Conservation (phyloP, 2,113 vertebrate species). For the Arizona elegans region DNA sequence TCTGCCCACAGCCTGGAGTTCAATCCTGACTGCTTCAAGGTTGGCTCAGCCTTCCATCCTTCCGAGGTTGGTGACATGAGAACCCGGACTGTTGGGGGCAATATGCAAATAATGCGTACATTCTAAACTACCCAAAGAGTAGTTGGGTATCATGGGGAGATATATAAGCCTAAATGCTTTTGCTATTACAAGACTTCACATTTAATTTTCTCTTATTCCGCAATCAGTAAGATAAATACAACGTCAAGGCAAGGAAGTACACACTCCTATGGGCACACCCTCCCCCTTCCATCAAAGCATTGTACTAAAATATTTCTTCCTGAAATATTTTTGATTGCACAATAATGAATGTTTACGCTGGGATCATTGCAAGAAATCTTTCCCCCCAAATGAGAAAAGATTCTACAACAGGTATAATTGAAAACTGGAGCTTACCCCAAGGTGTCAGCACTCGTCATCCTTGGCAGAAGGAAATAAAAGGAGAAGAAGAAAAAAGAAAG, state of each 20-base stretch:
- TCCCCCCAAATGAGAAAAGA: slow-evolving; percentile 54
- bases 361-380: slow-evolving; percentile 30
- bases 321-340: slow-evolving; percentile 33
- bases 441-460: slow-evolving; percentile 61
- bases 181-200: slow-evolving; percentile 1
- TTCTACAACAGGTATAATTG: slow-evolving; percentile 54
- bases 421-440: slow-evolving; percentile 61
- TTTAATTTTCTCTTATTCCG: slow-evolving; percentile 35
- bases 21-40: background rate
- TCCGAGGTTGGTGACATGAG: background rate
- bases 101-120: background rate
- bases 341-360: slow-evolving; percentile 19
- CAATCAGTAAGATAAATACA: slow-evolving; percentile 29
- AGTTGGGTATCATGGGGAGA: background rate
- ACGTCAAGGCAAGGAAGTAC: slow-evolving; percentile 17
- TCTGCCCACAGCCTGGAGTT: background rate
- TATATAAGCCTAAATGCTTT: background rate
- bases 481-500: slow-evolving; percentile 44
- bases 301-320: slow-evolving; percentile 61
- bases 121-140: background rate
- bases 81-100: background rate
- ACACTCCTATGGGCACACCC: background rate
- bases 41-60: background rate
- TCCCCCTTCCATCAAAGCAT: background rate
- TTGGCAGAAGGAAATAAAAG: slow-evolving; percentile 51